A percentile compares a stretch with the other conserved stretches of the same genome.
These are phyloP conservation scores for Brachionus calyciflorus DNA, from an alignment of 1,140 invertebrate species.

Conservation along the genomic window DNA sequence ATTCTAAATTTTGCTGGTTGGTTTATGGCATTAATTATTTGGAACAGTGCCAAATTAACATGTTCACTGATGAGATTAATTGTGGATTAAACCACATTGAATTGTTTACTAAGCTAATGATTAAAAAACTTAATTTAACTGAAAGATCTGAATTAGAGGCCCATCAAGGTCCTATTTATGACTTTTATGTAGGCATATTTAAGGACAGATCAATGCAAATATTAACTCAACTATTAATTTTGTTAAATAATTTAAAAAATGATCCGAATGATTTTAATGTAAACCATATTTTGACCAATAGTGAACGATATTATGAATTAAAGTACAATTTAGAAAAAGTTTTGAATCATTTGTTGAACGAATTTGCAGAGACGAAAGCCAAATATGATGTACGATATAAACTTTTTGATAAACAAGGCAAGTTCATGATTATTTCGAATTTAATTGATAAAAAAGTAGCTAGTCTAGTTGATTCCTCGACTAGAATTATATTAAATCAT, in stretches of 20 bases:
- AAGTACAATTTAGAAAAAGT: conserved; percentile 38
- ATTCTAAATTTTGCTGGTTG: conserved; percentile 30
- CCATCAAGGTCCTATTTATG: not conserved
- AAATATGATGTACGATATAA: not conserved
- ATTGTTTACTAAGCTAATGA: conserved; percentile 1
- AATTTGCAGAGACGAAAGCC: not conserved
- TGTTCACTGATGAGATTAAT: conserved; percentile 17
- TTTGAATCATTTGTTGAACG: conserved; percentile 28
- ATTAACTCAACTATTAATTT: conserved; percentile 30
- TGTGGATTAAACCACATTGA: conserved; percentile 14
- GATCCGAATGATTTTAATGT: not conserved
- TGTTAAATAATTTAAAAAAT: conserved; percentile 32
- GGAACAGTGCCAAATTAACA: conserved; percentile 33
- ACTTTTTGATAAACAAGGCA: not conserved
- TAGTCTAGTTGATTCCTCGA: not conserved
- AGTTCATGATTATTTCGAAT: not conserved
- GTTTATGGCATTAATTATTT: conserved; percentile 17
- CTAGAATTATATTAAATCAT: conserved; percentile 14
- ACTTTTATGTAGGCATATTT: not conserved
- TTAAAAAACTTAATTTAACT: conserved; percentile 2
- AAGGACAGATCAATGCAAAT: conserved; percentile 41
- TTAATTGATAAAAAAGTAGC: conserved; percentile 1
- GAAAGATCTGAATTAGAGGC: not conserved
- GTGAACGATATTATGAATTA: conserved; percentile 22
- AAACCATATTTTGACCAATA: not conserved